phyloP scores from a whole-genome alignment of 2,888 invertebrate genomes.

The Brachyptera putata region DNA sequence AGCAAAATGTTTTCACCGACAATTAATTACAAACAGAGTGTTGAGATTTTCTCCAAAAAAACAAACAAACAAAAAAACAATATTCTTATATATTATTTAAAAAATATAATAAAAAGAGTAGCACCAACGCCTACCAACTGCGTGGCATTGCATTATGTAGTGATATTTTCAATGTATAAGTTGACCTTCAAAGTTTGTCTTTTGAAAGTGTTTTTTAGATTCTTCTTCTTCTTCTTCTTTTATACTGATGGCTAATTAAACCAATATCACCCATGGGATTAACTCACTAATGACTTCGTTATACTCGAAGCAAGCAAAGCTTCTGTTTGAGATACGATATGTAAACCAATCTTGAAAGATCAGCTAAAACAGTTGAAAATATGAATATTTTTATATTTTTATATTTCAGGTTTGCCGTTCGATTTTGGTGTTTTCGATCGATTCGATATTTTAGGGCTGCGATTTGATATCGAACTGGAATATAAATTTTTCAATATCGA shows the following conservation, averaged over 20 bases:
- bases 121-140: background rate
- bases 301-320: constrained; percentile 4
- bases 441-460: too few relatives aligned
- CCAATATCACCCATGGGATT: constrained; percentile 10
- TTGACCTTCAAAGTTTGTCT: constrained; percentile 15
- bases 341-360: too few relatives aligned
- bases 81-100: too few relatives aligned
- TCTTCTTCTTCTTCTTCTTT: background rate
- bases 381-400: too few relatives aligned
- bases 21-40: background rate
- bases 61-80: background rate
- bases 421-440: too few relatives aligned
- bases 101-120: background rate
- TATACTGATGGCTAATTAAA: constrained; percentile 1
- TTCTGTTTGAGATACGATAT: too few relatives aligned
- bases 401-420: too few relatives aligned
- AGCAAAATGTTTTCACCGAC: too few relatives aligned
- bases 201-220: background rate
- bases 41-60: background rate
- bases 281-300: constrained; percentile 13
- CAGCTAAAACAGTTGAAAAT: too few relatives aligned
- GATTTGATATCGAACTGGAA: too few relatives aligned
- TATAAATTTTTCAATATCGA: too few relatives aligned
- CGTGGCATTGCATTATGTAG: background rate
- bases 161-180: background rate